These are phyloP conservation scores for Xenopus petersii DNA, from an alignment of 2,797 vertebrate species.

Conservation along the genomic window DNA sequence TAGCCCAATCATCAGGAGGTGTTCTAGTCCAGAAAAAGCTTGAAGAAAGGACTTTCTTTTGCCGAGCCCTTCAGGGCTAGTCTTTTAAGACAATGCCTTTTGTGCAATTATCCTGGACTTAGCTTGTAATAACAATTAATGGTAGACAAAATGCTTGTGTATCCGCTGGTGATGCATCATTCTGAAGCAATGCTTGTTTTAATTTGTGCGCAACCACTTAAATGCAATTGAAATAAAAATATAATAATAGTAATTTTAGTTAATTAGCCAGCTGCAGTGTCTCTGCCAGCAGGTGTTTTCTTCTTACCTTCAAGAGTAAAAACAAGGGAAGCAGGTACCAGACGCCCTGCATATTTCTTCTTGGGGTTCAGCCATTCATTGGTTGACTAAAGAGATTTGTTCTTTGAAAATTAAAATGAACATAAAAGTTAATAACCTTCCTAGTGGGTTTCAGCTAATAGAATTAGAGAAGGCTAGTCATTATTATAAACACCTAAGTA, in stretches of 20 bases:
- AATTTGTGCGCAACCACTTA: constrained; percentile 35
- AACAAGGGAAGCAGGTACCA: constrained; percentile 48
- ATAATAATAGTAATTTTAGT: constrained; percentile 40
- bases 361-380: constrained; percentile 49
- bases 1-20: constrained; percentile 36
- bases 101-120: constrained; percentile 15
- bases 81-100: constrained; percentile 33
- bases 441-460: constrained; percentile 54
- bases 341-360: constrained; percentile 23
- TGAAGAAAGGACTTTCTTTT: constrained; percentile 19
- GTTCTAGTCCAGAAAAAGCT: constrained; percentile 25
- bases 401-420: constrained; percentile 53
- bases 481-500: constrained; percentile 49
- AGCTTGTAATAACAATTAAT: constrained; percentile 23
- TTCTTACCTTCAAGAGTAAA: constrained; percentile 39
- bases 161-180: background rate
- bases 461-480: constrained; percentile 48
- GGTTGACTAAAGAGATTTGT: constrained; percentile 54
- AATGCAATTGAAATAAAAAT: constrained; percentile 32
- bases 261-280: constrained; percentile 34
- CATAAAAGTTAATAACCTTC: constrained; percentile 58
- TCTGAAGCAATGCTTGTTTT: constrained; percentile 17
- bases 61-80: constrained; percentile 7
- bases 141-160: background rate
- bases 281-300: constrained; percentile 46